Conservation (phyloP, 1,140 invertebrate species). For the Popillia japonica region DNA sequence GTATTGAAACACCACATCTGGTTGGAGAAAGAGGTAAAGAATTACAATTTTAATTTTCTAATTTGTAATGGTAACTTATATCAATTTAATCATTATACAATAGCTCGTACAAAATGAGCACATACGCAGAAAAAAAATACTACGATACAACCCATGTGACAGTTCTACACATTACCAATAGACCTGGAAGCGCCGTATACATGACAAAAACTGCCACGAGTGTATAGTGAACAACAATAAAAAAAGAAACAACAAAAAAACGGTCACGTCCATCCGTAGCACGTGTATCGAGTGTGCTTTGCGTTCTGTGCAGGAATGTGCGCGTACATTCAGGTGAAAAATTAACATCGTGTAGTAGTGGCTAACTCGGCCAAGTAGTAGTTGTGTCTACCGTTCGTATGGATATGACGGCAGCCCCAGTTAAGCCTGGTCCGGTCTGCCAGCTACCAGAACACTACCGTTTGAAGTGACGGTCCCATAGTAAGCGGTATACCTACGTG, state of each 20-base stretch:
- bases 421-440: not conserved
- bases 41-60: too few relatives aligned
- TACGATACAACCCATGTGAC: too few relatives aligned
- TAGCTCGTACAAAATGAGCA: too few relatives aligned
- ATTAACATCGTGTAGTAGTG: not conserved
- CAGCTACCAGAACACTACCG: not conserved
- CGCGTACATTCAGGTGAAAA: conserved; percentile 6
- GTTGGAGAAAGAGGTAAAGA: too few relatives aligned
- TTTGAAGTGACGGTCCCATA: not conserved
- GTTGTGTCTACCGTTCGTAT: not conserved
- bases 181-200: not conserved
- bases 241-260: conserved; percentile 22
- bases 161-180: too few relatives aligned
- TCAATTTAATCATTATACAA: too few relatives aligned
- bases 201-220: not conserved
- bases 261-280: conserved; percentile 39
- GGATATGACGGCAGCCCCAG: not conserved
- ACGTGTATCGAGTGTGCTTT: conserved; percentile 42
- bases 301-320: conserved; percentile 25
- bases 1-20: too few relatives aligned
- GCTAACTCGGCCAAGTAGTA: not conserved
- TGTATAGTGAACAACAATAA: not conserved
- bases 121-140: too few relatives aligned
- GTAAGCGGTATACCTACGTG: not conserved
- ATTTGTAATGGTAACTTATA: too few relatives aligned